Base-by-base conservation (phyloP, 2,113 vertebrate species). In the Abramis brama region DNA sequence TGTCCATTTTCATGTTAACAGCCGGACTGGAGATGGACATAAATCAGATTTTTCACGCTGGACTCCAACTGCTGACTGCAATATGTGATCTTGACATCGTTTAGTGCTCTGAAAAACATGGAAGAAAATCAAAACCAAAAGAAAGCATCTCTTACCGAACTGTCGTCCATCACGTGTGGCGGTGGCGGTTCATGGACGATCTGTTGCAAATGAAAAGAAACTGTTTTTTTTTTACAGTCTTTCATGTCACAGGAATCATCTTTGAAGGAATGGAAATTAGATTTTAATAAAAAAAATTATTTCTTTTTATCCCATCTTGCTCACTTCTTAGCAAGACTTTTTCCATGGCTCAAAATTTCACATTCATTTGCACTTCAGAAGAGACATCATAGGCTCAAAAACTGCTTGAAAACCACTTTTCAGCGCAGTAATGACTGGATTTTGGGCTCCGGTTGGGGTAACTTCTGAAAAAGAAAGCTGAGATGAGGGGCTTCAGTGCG, bases 131-230 rank as follows among this genome's bases (percentile, higher is more conserved):
- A 13, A 7, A 81, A 79, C 47, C 73, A 12, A 7, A 81, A 79
- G 43, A 68, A 9, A 2, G 15, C 68, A 9, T 19, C 27, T 88
- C 93, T 90, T 83, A 96, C 95, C 87, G 95, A 95, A 70, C 50
- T 74, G 75, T 95, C 93, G 3, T 94, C 93, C 39, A 90, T 88
- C 0, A 89, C 86, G n/a, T 93, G 91, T 50, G 94, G 94, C 0
- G 94, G 93, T 0, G 93, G 93, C 55, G 94, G 93, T 62, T 96
- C 95, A 23, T 93, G 93, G 82, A 96, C 94, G 19, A 96, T 91
- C 95, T 96, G 92, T 64, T 78, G 86, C 43, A 64, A 86, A 52
- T 57, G 5, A 43, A 17, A 77, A 87, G 25, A 82, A 78, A 17
- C 45, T 30, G 39, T 7, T 11, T 3, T 9, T 45, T 33, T 55